These are phyloP conservation scores for Pteropus alecto DNA, from an alignment of 2,113 vertebrate genomes.

Conservation along the genomic window DNA sequence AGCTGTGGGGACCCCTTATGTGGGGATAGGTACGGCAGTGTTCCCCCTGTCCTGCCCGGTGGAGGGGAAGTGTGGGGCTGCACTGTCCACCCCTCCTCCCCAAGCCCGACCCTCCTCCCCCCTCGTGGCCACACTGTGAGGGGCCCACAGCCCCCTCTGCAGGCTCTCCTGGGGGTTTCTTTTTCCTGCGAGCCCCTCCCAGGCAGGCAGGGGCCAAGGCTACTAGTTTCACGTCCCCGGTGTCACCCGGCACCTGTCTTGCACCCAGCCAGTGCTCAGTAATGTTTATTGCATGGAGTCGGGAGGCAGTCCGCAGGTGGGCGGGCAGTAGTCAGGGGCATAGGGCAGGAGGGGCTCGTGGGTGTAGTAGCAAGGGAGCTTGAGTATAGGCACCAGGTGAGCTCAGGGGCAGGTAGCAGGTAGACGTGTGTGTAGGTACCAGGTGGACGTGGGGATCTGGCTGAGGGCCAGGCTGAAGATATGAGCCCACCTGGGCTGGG, in stretches of 20 bases:
- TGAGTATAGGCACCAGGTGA: background rate
- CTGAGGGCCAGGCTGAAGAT: background rate
- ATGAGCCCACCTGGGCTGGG: background rate
- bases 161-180: background rate
- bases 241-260: accelerated
- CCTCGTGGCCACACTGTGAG: background rate
- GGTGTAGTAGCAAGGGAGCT: background rate
- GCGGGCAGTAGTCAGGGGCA: accelerated
- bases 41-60: no score
- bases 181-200: background rate
- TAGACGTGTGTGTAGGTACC: background rate
- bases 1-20: background rate
- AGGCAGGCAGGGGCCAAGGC: background rate
- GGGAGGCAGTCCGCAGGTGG: background rate
- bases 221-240: no score
- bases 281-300: accelerated
- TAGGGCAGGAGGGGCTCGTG: background rate
- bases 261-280: background rate
- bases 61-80: accelerated
- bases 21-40: background rate
- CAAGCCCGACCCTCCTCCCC: background rate
- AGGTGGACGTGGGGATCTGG: no score
- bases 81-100: accelerated
- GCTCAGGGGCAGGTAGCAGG: background rate
- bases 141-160: background rate